Evolutionary conservation across 2,888 invertebrate genomes (phyloP), one percentile per base, ranked within the genome.

Genomic region (Ctenicera cuprea): DNA sequence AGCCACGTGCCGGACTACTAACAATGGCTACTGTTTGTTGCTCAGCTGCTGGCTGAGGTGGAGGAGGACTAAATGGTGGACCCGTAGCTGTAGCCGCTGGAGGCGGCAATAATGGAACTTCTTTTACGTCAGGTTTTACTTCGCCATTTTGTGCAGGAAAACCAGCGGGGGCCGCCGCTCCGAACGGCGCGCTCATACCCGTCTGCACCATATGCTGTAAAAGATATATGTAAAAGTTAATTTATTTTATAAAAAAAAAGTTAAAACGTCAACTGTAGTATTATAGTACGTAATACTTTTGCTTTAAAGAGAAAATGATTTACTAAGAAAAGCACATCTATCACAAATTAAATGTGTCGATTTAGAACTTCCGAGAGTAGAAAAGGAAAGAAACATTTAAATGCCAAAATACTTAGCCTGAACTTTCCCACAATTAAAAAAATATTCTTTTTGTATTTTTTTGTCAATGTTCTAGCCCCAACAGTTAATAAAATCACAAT

Each of bases 141-240:
- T 89, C 90, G 80, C 88, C 88, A 78, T 88, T 88, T 79, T 88
- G 88, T 62, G 84, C 80, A 74, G 85, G 85, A 82, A 87, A 88
- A 73, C 90, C 91, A 83, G 90, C 90, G 81, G 90, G 90, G 83
- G 91, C 90, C 86, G 91, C 91, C 87, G 91, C 90, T 81, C 90
- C 90, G 87, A 92, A 93, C 88, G 92, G 92, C 89, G 89, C 89
- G 88, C 92, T 91, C 92, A 95, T 94, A 87, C 95, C 95, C 90
- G 95, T 94, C 90, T 96, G 95, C 90, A 96, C 96, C 95, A 96
- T 95, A 91, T 96, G 96, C 96, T 96, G 92, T 41, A 93, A 93
- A 83, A 83, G 81, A 48, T 20, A 43, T 43, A n/a, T 38, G 88
- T 87, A 84, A 85, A 86, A 86, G 87, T 87, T 88, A 26, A n/a